Evolutionary conservation across 2,888 invertebrate species (phyloP).

Genomic region (Apotomis turbidana): DNA sequence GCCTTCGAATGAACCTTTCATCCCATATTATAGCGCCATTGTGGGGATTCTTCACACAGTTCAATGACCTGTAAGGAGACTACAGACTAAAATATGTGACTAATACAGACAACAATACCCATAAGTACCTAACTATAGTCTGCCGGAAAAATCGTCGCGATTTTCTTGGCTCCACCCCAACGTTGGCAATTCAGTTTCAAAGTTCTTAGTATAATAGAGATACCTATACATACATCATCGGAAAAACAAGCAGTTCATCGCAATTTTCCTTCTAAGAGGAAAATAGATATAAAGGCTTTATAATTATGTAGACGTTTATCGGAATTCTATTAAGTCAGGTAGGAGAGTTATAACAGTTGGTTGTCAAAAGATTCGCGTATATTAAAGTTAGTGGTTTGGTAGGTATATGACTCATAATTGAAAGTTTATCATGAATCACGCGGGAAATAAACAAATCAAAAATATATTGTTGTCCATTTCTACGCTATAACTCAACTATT

Average conservation of each 20-base stretch:
- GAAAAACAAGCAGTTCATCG: neutral
- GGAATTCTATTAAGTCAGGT: no score
- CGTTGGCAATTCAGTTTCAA: slow-evolving; percentile 31
- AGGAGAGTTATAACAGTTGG: no score
- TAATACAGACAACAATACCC: slow-evolving; percentile 26
- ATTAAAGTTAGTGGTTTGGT: neutral
- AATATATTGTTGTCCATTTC: neutral
- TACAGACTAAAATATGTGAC: slow-evolving; percentile 35
- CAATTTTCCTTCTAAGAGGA: neutral
- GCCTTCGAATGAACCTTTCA: slow-evolving; percentile 1
- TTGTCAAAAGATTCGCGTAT: no score
- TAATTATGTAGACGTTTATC: no score
- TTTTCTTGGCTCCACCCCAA: slow-evolving; percentile 45
- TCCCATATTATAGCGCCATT: slow-evolving; percentile 5
- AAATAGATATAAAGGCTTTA: neutral
- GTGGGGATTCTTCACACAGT: slow-evolving; percentile 31
- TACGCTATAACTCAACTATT: no score
- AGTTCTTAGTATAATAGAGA: slow-evolving; percentile 8
- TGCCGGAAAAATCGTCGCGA: slow-evolving; percentile 47
- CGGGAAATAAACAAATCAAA: neutral
- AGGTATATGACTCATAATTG: neutral
- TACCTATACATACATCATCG: no score
- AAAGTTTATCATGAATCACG: neutral
- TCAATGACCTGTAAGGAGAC: slow-evolving; percentile 34
- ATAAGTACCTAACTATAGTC: slow-evolving; percentile 27